Conservation (phyloP, 2,888 invertebrate species). For the Melinaea menophilus region DNA sequence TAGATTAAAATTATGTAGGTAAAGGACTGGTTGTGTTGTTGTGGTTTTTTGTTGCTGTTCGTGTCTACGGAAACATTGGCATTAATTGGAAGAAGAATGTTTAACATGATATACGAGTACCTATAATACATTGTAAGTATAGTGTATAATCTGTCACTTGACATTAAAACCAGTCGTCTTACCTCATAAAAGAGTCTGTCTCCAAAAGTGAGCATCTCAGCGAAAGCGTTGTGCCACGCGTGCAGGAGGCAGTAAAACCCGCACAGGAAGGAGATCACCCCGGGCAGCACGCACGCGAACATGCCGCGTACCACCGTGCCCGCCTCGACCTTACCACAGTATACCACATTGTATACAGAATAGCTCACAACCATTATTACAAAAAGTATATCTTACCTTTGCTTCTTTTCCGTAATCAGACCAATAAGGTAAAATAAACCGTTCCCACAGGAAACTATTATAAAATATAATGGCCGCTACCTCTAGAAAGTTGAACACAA, state of each 20-base stretch:
- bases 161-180: slow-evolving; percentile 7
- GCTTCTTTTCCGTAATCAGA: slow-evolving; percentile 79
- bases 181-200: slow-evolving; percentile 83
- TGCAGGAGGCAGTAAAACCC: slow-evolving; percentile 94
- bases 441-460: slow-evolving; percentile 87
- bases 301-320: slow-evolving; percentile 76
- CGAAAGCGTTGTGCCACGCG: slow-evolving; percentile 93
- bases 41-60: too few species aligned
- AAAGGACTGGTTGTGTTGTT: too few species aligned
- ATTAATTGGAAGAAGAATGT: too few species aligned
- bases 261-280: slow-evolving; percentile 82
- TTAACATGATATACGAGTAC: not conserved
- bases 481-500: slow-evolving; percentile 83
- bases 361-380: not conserved
- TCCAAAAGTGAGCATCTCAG: slow-evolving; percentile 92
- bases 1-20: too few species aligned
- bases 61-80: too few species aligned
- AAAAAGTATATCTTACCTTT: slow-evolving; percentile 39
- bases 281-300: slow-evolving; percentile 86
- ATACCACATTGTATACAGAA: not conserved
- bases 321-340: slow-evolving; percentile 55
- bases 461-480: slow-evolving; percentile 88
- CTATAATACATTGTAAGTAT: not conserved
- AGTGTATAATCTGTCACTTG: not conserved
- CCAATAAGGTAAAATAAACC: slow-evolving; percentile 85